Conservation (phyloP, 1,140 invertebrate species). For the Neodiprion lecontei region DNA sequence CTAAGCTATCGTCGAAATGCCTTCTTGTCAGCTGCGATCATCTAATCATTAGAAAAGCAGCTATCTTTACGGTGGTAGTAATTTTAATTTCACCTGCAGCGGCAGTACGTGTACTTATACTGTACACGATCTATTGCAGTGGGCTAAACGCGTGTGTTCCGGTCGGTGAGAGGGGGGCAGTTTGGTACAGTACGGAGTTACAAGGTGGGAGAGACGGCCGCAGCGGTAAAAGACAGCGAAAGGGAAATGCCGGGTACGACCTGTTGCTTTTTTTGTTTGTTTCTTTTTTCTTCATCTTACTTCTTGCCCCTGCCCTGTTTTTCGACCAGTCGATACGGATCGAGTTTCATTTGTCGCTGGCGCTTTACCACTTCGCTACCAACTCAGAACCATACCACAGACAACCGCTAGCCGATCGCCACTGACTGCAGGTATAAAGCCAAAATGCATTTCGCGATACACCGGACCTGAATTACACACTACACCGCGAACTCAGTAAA, state of each 20-base stretch:
- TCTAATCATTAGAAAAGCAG: neutral
- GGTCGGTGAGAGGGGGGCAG: constrained; percentile 19
- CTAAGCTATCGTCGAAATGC: too few relatives aligned
- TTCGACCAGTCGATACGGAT: constrained; percentile 55
- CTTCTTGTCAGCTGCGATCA: too few relatives aligned
- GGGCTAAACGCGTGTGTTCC: neutral
- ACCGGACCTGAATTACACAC: constrained; percentile 14
- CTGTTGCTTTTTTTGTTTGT: constrained; percentile 43
- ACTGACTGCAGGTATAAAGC: constrained; percentile 1
- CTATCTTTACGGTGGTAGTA: neutral
- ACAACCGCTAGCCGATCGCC: constrained; percentile 25
- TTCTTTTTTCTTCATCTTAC: constrained; percentile 21
- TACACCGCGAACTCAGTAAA: constrained; percentile 32
- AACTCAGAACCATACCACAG: constrained; percentile 27
- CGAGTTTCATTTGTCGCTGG: constrained; percentile 53
- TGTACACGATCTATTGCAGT: neutral
- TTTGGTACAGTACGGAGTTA: constrained; percentile 25
- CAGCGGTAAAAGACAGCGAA: constrained; percentile 44
- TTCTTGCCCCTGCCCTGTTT: constrained; percentile 40
- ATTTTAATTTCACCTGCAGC: neutral
- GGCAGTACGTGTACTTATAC: too few relatives aligned
- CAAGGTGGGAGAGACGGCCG: constrained; percentile 36
- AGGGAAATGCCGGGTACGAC: constrained; percentile 50
- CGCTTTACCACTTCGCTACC: constrained; percentile 38
- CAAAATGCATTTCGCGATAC: neutral